Base-by-base conservation (phyloP, 2,888 invertebrate species). In the Nephrocerus scutellatus region DNA sequence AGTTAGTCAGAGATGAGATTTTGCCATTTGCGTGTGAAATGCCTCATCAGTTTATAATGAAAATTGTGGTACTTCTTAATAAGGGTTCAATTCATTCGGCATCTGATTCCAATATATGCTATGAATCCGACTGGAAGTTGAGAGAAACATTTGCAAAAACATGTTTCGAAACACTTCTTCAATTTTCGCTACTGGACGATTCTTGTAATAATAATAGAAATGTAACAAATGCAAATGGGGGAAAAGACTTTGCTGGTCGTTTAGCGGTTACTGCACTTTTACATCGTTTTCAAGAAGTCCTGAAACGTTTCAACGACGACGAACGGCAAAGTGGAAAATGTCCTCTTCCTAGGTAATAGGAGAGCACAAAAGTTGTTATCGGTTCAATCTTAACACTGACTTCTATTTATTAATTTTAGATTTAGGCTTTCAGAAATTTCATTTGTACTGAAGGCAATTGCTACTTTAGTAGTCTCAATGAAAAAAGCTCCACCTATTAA, bases 81-180 rank as follows among this genome's bases (percentile, higher is more conserved):
- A 80, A 83, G 57, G 91, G 90, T 12, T 87, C 89, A 21, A 84
- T 89, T 55, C 83, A 84, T 70, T 84, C 84, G 12, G 82, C 82
- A 1, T 75, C 77, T 8, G 76, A 75, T 43, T 70, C 74, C 15
- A 76, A 74, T 65, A 74, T 75, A 35, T 72, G 73, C 57, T 82
- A 80, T 49, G 89, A 88, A 59, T 79, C 82, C 43, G 86, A 86
- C 57, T 70, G 82, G 46, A 83, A 88, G 44, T 74, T 93, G 49
- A 72, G 95, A 13, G 95, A 96, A 70, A 93, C 95, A 62, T 95
- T 96, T 70, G 95, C 96, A 29, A 86, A 93, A 60, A 86, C 87
- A 0, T 96, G 96, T 62, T 96, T 96, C 61, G 95, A 96, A 69
- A 95, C 95, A 0, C 71, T 96, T 16, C 73, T 96, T 30, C 92